phyloP scores from a whole-genome alignment of 2,888 invertebrate genomes.

The Leptogaster cylindrica region DNA sequence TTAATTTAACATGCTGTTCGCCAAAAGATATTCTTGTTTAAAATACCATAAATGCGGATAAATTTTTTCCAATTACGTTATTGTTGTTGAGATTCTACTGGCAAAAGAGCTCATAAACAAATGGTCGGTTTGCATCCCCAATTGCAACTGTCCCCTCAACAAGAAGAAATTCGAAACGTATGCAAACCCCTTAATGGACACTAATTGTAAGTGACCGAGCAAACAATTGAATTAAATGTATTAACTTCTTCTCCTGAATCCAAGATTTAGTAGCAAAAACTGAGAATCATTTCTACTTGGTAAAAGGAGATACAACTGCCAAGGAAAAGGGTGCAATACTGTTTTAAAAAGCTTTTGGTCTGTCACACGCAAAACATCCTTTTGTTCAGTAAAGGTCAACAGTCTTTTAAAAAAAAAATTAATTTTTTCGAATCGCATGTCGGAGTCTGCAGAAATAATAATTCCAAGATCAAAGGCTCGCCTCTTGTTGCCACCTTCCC shows the following conservation, averaged over 20 bases:
- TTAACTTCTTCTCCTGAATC: background rate
- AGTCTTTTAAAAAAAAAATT: too few species aligned
- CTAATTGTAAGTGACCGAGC: background rate
- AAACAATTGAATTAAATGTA: background rate
- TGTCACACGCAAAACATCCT: background rate
- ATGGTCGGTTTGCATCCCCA: background rate
- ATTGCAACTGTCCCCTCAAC: too few species aligned
- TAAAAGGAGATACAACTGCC: background rate
- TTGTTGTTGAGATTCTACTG: too few species aligned
- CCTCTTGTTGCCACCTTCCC: background rate
- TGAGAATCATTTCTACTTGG: background rate
- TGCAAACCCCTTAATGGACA: too few species aligned
- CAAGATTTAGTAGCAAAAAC: background rate
- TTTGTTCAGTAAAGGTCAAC: background rate
- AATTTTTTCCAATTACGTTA: background rate
- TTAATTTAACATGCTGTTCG: too few species aligned
- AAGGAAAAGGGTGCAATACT: background rate
- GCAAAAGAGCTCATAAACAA: too few species aligned
- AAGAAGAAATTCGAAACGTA: too few species aligned
- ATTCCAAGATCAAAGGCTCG: constrained; percentile 1
- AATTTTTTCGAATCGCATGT: background rate
- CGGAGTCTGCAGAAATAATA: background rate
- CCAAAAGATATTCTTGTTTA: too few species aligned
- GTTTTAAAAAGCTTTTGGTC: background rate
- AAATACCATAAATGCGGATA: background rate